phyloP scores from a whole-genome alignment of 2,113 vertebrate species.

The Microtus montanus region DNA sequence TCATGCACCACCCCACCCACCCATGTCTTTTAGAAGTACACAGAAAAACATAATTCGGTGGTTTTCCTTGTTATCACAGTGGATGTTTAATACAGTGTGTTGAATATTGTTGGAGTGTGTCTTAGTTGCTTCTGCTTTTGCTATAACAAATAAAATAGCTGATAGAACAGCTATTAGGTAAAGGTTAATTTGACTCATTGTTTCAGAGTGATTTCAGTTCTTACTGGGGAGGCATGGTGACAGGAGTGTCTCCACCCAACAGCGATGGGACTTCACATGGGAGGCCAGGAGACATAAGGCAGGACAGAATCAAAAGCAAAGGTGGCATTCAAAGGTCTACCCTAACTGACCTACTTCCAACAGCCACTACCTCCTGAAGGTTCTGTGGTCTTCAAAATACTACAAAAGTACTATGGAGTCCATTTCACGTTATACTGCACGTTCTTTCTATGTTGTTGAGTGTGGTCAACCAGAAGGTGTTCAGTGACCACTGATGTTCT shows the following conservation, averaged over 20 bases:
- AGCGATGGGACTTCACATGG: not conserved
- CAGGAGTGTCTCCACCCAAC: not conserved
- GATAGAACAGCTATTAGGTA: not conserved
- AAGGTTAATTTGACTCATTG: not conserved
- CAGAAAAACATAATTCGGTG: not conserved
- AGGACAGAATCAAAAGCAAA: not conserved
- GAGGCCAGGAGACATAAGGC: not conserved
- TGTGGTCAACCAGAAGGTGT: conserved; percentile 32
- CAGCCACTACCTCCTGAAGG: not conserved
- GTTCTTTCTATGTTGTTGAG: conserved; percentile 30
- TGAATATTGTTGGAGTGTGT: no score
- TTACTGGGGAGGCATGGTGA: no score
- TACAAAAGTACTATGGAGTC: no score
- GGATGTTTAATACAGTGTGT: not conserved
- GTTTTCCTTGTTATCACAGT: conserved; percentile 25
- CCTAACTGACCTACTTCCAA: not conserved
- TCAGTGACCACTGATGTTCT: conserved; percentile 27
- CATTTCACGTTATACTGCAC: not conserved
- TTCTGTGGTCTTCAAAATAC: not conserved
- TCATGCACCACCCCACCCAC: no score
- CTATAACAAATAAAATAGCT: not conserved
- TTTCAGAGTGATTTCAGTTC: not conserved
- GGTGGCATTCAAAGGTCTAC: no score
- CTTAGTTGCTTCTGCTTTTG: no score
- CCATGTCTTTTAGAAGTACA: not conserved